Evolutionary conservation across 2,797 vertebrate species (phyloP), one percentile per base, ranked within the genome.

Genomic region (Melopsittacus undulatus): DNA sequence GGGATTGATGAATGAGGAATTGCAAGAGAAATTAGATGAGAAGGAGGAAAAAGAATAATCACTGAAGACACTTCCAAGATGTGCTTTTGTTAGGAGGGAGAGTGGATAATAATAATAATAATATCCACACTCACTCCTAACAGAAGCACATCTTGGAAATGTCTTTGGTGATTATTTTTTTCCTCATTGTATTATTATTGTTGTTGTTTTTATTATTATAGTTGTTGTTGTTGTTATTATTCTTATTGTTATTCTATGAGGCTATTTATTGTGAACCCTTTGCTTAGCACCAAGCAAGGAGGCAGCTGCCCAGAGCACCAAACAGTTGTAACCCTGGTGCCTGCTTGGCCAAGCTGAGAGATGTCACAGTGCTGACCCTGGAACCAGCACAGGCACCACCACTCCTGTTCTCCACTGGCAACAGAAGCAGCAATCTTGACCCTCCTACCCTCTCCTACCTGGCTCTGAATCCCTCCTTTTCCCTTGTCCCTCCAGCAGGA

Each of bases 381-480:
- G 36, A 16, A 62, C 3, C 10, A 81, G 32, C 15, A 24, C 24
- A 61, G 11, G 4, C 13, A 49, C 9, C 30, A 27, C 17, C 8
- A 10, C 11, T 84, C 8, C 57, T 67, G 19, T 20, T 49, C 34
- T 52, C 16, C 6, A 6, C 2, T 19, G 11, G 17, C 30, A 78
- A 40, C 4, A 4, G 13, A 10, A 75, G 10, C 2, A 30, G 36
- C 29, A 78, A 40, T 66, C 8, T 51, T 0, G 0, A 13, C 26
- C 40, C 9, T 73, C 32, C 18, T 36, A 21, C 45, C 9, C 40
- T 22, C 24, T 76, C 46, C 5, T 30, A 21, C 22, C 16, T 23
- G 27, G 5, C 21, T 85, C 64, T 59, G 46, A 62, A 73, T 63
- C 11, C 13, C 19, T 67, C 30, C 8, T 87, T 84, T 42, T 64